Evolutionary conservation across 2,797 vertebrate species (phyloP), one percentile per base, ranked within the genome.

Genomic region (Catamblyrhynchus diadema): DNA sequence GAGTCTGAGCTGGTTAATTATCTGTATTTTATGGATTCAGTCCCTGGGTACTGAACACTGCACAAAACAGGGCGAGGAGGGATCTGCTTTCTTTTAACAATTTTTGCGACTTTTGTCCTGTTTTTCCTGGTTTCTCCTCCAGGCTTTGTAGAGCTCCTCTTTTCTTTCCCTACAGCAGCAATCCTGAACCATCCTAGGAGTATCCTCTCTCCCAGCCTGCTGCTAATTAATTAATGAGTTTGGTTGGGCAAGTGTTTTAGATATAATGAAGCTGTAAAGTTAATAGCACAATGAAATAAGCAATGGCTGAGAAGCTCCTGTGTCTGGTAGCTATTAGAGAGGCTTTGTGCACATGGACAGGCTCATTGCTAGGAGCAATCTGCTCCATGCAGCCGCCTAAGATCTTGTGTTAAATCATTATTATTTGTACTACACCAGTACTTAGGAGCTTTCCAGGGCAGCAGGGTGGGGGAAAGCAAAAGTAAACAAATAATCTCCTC

Each of bases 181-280:
- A 47, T 81, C 80, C 59, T 4, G 1, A 39, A 51, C 44, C 22
- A 57, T 82, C 45, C 25, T 70, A 42, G 35, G 53, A 85, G 56
- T 59, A 70, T 87, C 35, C 51, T 74, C 73, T 86, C 86, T 70
- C 83, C 60, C 42, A 47, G 64, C 48, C 71, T 77, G 74, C 81
- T 60, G 69, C 67, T 93, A 82, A 93, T 92, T 90, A 90, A 88
- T 90, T 81, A 94, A 92, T 82, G 81, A 94, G 64, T 92, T 94
- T 74, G 83, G 74, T 85, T 92, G 81, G 71, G 67, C 90, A 92
- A 83, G 90, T 94, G 86, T 88, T 67, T 82, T 39, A 62, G 56
- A 48, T 93, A 30, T 53, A 95, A 96, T 88, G 60, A 77, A 74
- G 81, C 86, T 84, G 51, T 90, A 80, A 81, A 95, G 86, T 81